Percentiles rank a stretch among this genome's conserved stretches.
phyloP scores from a whole-genome alignment of 2,888 invertebrate species.

The Melipona beecheii region DNA sequence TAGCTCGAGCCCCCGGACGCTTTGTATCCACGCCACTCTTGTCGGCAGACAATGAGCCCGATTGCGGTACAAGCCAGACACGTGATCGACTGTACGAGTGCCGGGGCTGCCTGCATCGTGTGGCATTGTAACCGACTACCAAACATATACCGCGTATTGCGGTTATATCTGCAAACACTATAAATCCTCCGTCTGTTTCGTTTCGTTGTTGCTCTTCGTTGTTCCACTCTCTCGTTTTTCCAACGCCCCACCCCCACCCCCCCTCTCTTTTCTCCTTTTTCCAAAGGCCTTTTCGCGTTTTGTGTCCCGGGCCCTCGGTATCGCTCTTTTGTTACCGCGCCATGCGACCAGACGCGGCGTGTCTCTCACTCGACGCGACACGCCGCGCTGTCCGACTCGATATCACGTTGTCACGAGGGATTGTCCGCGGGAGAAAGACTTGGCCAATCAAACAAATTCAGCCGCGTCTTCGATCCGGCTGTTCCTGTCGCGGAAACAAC shows the following conservation, averaged over 20 bases:
- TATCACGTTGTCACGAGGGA: background rate
- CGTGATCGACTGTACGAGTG: conserved; percentile 57
- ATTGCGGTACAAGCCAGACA: conserved; percentile 63
- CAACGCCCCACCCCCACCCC: too few species aligned
- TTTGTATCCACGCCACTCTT: conserved; percentile 58
- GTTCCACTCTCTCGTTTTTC: background rate
- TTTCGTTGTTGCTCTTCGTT: background rate
- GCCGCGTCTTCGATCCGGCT: too few species aligned
- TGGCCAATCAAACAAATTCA: background rate
- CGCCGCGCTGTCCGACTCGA: conserved; percentile 4
- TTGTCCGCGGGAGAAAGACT: background rate
- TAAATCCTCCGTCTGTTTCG: conserved; percentile 25
- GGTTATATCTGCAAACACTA: conserved; percentile 40
- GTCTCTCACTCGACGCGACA: background rate
- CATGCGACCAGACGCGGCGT: background rate
- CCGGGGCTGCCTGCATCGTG: conserved; percentile 8
- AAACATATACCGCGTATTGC: conserved; percentile 15
- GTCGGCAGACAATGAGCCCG: conserved; percentile 64
- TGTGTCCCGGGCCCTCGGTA: conserved; percentile 5
- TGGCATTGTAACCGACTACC: conserved; percentile 35
- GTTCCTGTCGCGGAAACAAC: background rate
- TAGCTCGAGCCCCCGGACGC: conserved; percentile 20
- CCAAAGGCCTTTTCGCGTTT: conserved; percentile 5
- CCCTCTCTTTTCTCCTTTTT: background rate
- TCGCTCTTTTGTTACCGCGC: conserved; percentile 16